A percentile compares a stretch with the other conserved stretches of the same genome.
These are phyloP conservation scores for Meteorus cinctellus DNA, from an alignment of 2,888 invertebrate genomes.

Conservation along the genomic window DNA sequence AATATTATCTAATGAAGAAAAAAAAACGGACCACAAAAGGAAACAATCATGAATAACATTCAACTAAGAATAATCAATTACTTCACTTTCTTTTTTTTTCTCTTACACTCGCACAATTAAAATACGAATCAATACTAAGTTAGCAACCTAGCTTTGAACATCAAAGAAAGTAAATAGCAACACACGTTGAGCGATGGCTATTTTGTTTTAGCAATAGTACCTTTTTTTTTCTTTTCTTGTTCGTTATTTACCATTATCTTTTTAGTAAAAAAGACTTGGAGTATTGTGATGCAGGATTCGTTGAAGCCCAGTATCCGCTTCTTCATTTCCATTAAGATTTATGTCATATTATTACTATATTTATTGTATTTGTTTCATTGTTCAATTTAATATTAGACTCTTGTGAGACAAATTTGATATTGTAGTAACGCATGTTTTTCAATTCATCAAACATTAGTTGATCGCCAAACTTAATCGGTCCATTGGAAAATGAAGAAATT, in stretches of 20 bases:
- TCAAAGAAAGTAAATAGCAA: slow-evolving; percentile 28
- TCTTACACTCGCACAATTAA: slow-evolving; percentile 36
- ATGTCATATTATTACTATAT: not conserved
- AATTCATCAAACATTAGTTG: not conserved
- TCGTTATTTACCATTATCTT: slow-evolving; percentile 17
- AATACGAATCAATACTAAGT: slow-evolving; percentile 20
- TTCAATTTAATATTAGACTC: not conserved
- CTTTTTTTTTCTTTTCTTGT: not conserved
- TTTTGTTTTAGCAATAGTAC: slow-evolving; percentile 8
- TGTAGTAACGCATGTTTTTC: not conserved
- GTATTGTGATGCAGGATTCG: slow-evolving; percentile 15
- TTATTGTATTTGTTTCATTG: not conserved
- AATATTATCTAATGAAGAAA: slow-evolving; percentile 21
- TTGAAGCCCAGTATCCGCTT: slow-evolving; percentile 19
- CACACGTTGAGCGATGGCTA: slow-evolving; percentile 9
- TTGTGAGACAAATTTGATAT: not conserved
- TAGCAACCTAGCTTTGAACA: slow-evolving; percentile 21
- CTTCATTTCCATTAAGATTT: not conserved
- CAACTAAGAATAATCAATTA: slow-evolving; percentile 44
- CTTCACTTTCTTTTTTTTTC: slow-evolving; percentile 2
- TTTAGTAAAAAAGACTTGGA: not conserved
- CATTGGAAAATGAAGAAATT: not conserved
- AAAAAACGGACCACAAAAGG: slow-evolving; percentile 13
- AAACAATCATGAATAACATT: slow-evolving; percentile 43
- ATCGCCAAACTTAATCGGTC: not conserved